Evolutionary conservation across 2,888 invertebrate species (phyloP).

Genomic region (Norana najaformis): DNA sequence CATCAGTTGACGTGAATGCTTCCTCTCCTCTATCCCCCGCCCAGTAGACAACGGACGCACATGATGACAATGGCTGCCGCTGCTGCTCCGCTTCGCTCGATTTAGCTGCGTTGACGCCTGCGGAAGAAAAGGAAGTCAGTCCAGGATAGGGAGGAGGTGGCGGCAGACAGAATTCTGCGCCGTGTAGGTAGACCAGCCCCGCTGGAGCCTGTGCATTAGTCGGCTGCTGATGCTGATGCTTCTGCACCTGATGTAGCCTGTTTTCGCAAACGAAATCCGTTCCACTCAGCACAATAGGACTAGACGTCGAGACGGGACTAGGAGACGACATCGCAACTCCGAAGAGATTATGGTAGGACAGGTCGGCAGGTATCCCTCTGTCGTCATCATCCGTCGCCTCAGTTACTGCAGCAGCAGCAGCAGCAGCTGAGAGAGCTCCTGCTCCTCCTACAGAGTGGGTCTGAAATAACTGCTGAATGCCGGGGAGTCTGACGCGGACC

Average conservation of each 20-base stretch:
- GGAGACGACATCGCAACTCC: not conserved
- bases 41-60: not conserved
- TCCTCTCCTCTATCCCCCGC: not conserved
- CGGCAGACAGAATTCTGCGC: not conserved
- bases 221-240: not conserved
- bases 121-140: not conserved
- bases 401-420: not conserved
- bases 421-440: not conserved
- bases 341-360: not conserved
- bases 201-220: not conserved
- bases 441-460: not conserved
- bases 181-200: not conserved
- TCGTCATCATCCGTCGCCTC: not conserved
- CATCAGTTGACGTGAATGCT: not conserved
- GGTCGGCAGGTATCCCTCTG: not conserved
- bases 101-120: not conserved
- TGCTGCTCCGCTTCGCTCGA: not conserved
- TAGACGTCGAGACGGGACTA: not conserved
- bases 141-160: not conserved
- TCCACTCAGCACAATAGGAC: not conserved
- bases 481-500: not conserved
- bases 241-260: not conserved
- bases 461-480: conserved; percentile 8
- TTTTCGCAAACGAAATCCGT: not conserved
- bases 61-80: not conserved